Evolutionary conservation across 2,888 invertebrate species (phyloP).

Genomic region (Belgica antarctica): DNA sequence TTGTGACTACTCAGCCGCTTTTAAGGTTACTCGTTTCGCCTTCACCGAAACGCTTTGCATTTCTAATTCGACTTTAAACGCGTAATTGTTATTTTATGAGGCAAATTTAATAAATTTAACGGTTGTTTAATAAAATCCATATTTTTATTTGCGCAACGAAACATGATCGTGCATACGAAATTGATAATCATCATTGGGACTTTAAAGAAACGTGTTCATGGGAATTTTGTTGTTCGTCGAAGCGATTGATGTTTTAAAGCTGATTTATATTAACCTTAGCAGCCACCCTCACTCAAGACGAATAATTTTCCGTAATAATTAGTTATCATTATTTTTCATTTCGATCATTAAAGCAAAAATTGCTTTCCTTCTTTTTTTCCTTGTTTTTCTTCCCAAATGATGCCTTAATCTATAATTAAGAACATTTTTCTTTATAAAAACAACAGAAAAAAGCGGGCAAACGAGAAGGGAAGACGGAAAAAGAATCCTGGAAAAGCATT

Average conservation of each 20-base stretch:
- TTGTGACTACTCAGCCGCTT: neutral
- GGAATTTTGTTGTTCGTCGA: neutral
- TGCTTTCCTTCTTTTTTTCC: neutral
- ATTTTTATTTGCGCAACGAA: slow-evolving; percentile 11
- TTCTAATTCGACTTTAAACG: slow-evolving; percentile 12
- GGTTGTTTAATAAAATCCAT: slow-evolving; percentile 13
- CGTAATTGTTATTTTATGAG: slow-evolving; percentile 33
- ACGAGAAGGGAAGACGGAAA: neutral
- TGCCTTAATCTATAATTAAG: slow-evolving; percentile 33
- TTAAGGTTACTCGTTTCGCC: slow-evolving; percentile 23
- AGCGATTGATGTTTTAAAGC: neutral
- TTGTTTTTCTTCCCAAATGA: slow-evolving; percentile 4
- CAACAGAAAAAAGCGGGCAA: neutral
- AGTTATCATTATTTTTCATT: slow-evolving; percentile 27
- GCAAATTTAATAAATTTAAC: slow-evolving; percentile 31
- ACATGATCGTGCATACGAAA: slow-evolving; percentile 1
- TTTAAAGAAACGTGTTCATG: neutral
- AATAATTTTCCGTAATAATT: neutral
- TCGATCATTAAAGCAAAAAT: slow-evolving; percentile 17
- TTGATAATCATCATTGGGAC: neutral
- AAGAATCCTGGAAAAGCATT: slow-evolving; percentile 4
- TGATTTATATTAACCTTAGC: neutral
- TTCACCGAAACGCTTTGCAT: slow-evolving; percentile 7
- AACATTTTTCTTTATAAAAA: slow-evolving; percentile 21
- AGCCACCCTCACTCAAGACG: neutral